Evolutionary conservation across 2,888 invertebrate genomes (phyloP).

Genomic region (Lasioglossum oenotherae): DNA sequence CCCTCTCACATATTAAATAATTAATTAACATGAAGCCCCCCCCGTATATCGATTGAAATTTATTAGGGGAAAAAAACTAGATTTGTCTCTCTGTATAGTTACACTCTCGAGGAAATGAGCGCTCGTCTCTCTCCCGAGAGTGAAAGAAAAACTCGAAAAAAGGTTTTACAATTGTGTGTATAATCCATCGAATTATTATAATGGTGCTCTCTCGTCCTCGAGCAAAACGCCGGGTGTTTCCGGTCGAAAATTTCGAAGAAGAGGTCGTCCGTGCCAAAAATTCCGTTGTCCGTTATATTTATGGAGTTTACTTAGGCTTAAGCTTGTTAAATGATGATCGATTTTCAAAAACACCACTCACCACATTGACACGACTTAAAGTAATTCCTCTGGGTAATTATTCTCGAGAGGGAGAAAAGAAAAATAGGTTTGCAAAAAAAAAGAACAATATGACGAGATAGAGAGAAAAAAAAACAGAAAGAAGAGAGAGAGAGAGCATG

Average conservation of each 20-base stretch:
- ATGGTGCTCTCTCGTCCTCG: slow-evolving; percentile 28
- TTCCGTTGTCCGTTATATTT: slow-evolving; percentile 54
- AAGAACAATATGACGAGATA: slow-evolving; percentile 22
- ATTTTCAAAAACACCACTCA: slow-evolving; percentile 42
- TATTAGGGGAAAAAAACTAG: not conserved
- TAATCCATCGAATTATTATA: not conserved
- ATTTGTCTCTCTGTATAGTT: not conserved
- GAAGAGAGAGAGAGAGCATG: slow-evolving; percentile 17
- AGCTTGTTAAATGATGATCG: slow-evolving; percentile 64
- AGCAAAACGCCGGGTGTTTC: not conserved
- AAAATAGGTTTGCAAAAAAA: not conserved
- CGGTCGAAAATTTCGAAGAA: slow-evolving; percentile 3
- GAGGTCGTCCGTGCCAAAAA: slow-evolving; percentile 62
- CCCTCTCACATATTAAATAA: slow-evolving; percentile 41
- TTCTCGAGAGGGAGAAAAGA: not conserved
- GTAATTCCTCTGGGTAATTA: not conserved
- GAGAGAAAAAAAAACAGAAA: not conserved
- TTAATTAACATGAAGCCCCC: slow-evolving; percentile 9
- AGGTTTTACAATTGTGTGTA: not conserved
- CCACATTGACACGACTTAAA: not conserved
- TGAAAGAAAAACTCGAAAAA: not conserved
- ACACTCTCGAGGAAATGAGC: not conserved
- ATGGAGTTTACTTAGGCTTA: slow-evolving; percentile 64
- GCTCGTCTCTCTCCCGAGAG: not conserved
- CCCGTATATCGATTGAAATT: slow-evolving; percentile 30